Evolutionary conservation across 1,140 invertebrate species (phyloP).

Genomic region (Drosophila ironensis): DNA sequence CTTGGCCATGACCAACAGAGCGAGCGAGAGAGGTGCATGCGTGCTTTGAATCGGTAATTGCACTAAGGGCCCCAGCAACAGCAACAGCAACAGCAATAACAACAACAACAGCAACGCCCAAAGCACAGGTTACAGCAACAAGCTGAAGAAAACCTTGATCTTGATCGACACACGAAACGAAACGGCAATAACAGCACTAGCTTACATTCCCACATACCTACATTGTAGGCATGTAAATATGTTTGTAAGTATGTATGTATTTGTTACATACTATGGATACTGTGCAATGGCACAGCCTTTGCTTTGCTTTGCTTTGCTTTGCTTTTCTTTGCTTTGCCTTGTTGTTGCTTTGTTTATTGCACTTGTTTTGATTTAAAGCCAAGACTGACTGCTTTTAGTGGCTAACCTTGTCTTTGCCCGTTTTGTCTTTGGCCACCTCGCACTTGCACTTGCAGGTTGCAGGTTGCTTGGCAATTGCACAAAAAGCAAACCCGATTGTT

Average conservation of each 20-base stretch:
- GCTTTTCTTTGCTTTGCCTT: conserved; percentile 47
- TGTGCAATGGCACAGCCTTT: conserved; percentile 37
- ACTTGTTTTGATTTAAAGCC: conserved; percentile 76
- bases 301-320: conserved; percentile 43
- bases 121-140: not conserved
- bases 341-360: conserved; percentile 61
- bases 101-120: conserved; percentile 19
- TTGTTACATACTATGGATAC: not conserved
- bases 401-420: conserved; percentile 72
- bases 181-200: conserved; percentile 11
- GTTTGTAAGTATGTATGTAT: too few species aligned
- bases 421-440: conserved; percentile 60
- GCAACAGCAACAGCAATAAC: conserved; percentile 34
- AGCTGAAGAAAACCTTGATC: conserved; percentile 70
- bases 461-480: conserved; percentile 12
- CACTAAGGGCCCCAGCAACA: conserved; percentile 54
- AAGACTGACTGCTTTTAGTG: conserved; percentile 30
- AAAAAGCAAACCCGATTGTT: conserved; percentile 24
- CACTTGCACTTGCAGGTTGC: conserved; percentile 62
- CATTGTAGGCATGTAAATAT: too few species aligned
- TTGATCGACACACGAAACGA: conserved; percentile 71
- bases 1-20: conserved; percentile 44
- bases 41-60: conserved; percentile 47
- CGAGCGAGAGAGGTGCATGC: conserved; percentile 27
- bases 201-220: not conserved